A percentile compares a stretch with the other conserved stretches of the same genome.
Conservation (phyloP, 2,888 invertebrate species). For the Sinotaia quadrata region DNA sequence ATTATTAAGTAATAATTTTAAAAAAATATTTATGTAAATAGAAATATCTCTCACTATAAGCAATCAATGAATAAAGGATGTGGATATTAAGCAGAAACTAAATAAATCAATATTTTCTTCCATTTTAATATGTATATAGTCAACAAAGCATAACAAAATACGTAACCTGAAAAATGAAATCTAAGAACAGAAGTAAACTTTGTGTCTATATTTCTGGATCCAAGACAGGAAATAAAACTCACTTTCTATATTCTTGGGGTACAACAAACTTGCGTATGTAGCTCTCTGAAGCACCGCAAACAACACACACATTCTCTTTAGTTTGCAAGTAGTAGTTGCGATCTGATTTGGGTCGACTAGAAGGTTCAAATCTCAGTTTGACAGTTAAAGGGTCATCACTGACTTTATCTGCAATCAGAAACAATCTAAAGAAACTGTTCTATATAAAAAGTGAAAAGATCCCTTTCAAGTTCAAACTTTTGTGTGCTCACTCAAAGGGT, state of each 20-base stretch:
- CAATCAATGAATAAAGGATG: no score
- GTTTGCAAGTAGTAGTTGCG: slow-evolving; percentile 80
- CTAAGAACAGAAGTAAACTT: no score
- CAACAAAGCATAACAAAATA: not conserved
- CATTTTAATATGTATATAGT: not conserved
- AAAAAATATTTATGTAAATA: no score
- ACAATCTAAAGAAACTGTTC: not conserved
- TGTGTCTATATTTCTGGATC: no score
- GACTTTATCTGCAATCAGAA: slow-evolving; percentile 69
- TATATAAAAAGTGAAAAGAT: not conserved
- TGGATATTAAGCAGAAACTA: no score
- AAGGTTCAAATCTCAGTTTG: slow-evolving; percentile 83
- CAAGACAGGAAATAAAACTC: no score
- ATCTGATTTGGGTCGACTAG: slow-evolving; percentile 80
- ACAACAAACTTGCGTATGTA: slow-evolving; percentile 86
- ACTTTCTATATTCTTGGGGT: slow-evolving; percentile 85
- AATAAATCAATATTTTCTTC: not conserved
- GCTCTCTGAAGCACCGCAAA: slow-evolving; percentile 81
- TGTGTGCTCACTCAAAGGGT: no score
- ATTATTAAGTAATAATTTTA: no score
- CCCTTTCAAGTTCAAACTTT: not conserved
- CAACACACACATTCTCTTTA: slow-evolving; percentile 85
- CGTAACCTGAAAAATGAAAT: not conserved
- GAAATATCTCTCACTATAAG: no score
- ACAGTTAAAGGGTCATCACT: slow-evolving; percentile 78